Percentiles rank a stretch among this genome's conserved stretches.
Evolutionary conservation across 2,888 invertebrate species (phyloP).

Genomic region (Temnothorax ravouxi): DNA sequence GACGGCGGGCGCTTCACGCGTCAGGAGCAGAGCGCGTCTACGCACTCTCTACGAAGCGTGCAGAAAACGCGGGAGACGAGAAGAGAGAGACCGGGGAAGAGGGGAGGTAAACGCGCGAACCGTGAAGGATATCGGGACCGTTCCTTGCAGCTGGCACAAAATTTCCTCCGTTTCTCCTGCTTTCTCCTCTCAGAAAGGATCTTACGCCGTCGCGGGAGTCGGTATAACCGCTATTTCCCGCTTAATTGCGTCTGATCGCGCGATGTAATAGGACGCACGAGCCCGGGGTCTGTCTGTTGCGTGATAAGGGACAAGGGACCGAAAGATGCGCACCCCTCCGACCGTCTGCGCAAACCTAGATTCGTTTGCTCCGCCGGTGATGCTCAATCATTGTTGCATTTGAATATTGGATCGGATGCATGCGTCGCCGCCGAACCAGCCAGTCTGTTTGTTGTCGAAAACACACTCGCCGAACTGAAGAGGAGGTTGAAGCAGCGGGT

Average conservation of each 20-base stretch:
- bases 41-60: conserved; percentile 43
- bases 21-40: conserved; percentile 66
- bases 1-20: conserved; percentile 64
- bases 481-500: neutral
- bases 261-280: conserved; percentile 68
- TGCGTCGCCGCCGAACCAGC: neutral
- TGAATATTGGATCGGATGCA: conserved; percentile 31
- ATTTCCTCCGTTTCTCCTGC: conserved; percentile 58
- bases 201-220: conserved; percentile 15
- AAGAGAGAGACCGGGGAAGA: neutral
- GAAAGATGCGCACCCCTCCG: neutral
- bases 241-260: conserved; percentile 75
- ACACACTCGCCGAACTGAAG: conserved; percentile 10
- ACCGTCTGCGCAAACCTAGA: neutral
- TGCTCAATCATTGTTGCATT: conserved; percentile 47
- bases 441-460: conserved; percentile 38
- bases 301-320: conserved; percentile 73
- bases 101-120: conserved; percentile 51
- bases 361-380: neutral
- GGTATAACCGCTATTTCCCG: conserved; percentile 64
- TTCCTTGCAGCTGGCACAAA: conserved; percentile 70
- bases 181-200: neutral
- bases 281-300: conserved; percentile 54
- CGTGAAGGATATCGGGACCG: conserved; percentile 71
- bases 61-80: neutral